Conservation (phyloP, 2,797 vertebrate species). For the Notolepis coatsorum region DNA sequence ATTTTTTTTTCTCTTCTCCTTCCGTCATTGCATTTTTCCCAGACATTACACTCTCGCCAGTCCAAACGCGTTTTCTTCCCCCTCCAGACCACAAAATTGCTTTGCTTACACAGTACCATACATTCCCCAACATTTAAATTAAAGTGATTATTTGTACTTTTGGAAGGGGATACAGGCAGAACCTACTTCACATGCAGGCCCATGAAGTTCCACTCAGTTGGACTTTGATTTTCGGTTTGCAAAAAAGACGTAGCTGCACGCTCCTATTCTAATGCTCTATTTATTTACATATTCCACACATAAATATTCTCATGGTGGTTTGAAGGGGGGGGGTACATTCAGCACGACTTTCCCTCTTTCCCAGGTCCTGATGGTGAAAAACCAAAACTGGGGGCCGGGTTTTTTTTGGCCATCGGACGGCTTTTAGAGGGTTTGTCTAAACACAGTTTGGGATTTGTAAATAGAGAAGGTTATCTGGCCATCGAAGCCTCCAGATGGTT, state of each 20-base stretch:
- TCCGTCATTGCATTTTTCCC: conserved; percentile 12
- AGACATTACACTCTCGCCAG: conserved; percentile 19
- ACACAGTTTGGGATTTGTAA: conserved; percentile 84
- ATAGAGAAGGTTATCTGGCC: conserved; percentile 83
- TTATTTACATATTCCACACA: conserved; percentile 73
- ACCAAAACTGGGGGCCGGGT: conserved; percentile 68
- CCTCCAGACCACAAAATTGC: conserved; percentile 20
- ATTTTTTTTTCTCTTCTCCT: too few relatives aligned
- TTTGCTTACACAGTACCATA: conserved; percentile 14
- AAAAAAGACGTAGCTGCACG: conserved; percentile 59
- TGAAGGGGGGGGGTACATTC: conserved; percentile 68
- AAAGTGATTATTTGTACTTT: conserved; percentile 69
- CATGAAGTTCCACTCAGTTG: conserved; percentile 60
- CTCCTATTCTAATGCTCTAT: conserved; percentile 72
- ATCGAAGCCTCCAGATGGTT: conserved; percentile 81
- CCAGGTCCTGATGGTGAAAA: conserved; percentile 72
- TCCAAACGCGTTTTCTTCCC: conserved; percentile 30
- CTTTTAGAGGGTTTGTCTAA: conserved; percentile 84
- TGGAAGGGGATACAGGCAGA: conserved; percentile 33
- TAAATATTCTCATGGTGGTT: conserved; percentile 70
- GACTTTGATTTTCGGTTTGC: conserved; percentile 66
- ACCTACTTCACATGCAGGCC: conserved; percentile 59
- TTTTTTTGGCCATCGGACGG: conserved; percentile 71
- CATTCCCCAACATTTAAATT: conserved; percentile 36
- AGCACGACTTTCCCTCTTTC: conserved; percentile 63